A percentile compares a stretch with the other conserved stretches of the same genome.
phyloP scores from a whole-genome alignment of 2,888 invertebrate species.

The Thyatira batis region DNA sequence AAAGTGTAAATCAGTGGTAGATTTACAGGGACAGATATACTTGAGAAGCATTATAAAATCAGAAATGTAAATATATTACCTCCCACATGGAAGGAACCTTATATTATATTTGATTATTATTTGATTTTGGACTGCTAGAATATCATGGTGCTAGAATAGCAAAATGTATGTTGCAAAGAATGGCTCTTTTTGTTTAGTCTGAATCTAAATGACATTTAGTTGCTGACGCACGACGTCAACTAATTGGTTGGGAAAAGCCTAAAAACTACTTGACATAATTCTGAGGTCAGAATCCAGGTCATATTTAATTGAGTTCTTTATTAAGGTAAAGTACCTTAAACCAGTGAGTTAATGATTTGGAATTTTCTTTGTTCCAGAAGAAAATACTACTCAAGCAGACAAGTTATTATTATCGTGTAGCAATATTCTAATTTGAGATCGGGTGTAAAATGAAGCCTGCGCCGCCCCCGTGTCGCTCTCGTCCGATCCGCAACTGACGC shows the following conservation, averaged over 20 bases:
- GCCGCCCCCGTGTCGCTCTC: slow-evolving; percentile 3
- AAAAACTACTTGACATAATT: not conserved
- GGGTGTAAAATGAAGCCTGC: slow-evolving; percentile 35
- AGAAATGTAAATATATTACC: too few species aligned
- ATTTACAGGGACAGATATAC: too few species aligned
- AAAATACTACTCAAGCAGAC: slow-evolving; percentile 24
- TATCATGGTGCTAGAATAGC: too few species aligned
- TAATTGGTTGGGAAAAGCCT: not conserved
- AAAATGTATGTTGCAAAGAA: slow-evolving; percentile 45
- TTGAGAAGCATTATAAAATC: too few species aligned
- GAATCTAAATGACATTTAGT: not conserved
- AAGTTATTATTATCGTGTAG: slow-evolving; percentile 30
- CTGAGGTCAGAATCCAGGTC: not conserved
- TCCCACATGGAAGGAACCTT: too few species aligned
- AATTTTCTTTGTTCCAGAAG: too few species aligned
- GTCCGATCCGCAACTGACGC: slow-evolving; percentile 18
- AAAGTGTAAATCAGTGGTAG: too few species aligned
- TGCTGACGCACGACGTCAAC: not conserved
- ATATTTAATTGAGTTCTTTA: not conserved
- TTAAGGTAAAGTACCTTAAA: not conserved
- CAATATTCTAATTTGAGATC: slow-evolving; percentile 38
- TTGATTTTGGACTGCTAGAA: too few species aligned
- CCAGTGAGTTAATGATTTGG: not conserved
- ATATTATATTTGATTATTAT: too few species aligned
- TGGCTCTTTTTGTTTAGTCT: not conserved